Conservation (phyloP, 2,113 vertebrate species). For the Barnardius zonarius region DNA sequence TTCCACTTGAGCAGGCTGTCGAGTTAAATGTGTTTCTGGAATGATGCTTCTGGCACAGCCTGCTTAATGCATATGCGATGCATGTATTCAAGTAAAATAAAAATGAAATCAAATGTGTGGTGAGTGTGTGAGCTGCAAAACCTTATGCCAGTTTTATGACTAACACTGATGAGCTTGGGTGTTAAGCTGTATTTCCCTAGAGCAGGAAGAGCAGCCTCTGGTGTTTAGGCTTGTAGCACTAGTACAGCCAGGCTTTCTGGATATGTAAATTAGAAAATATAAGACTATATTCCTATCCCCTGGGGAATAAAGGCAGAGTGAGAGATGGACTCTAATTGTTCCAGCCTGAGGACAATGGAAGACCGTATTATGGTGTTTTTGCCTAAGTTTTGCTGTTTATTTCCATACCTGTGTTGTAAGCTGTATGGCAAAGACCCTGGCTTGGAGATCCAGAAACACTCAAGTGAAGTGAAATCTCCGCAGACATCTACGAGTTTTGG, state of each 20-base stretch:
- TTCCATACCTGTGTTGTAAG: not conserved
- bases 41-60: constrained; percentile 31
- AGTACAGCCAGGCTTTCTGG: not conserved
- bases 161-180: not conserved
- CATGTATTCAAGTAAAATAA: constrained; percentile 19
- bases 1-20: constrained; percentile 53
- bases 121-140: not conserved
- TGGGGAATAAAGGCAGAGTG: not conserved
- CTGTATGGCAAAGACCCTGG: not conserved
- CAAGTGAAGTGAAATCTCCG: not conserved
- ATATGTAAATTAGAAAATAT: not conserved
- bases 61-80: constrained; percentile 37
- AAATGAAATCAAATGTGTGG: constrained; percentile 8
- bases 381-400: not conserved
- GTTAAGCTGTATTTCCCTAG: not conserved
- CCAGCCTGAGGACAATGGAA: not conserved
- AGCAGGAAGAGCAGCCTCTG: not conserved
- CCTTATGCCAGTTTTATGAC: not conserved
- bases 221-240: not conserved
- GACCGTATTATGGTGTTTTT: not conserved
- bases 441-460: not conserved
- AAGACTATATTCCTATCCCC: not conserved
- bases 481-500: not conserved
- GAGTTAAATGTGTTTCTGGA: constrained; percentile 31
- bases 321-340: not conserved